Evolutionary conservation across 2,113 vertebrate species (phyloP).

Genomic region (Mesocricetus auratus): DNA sequence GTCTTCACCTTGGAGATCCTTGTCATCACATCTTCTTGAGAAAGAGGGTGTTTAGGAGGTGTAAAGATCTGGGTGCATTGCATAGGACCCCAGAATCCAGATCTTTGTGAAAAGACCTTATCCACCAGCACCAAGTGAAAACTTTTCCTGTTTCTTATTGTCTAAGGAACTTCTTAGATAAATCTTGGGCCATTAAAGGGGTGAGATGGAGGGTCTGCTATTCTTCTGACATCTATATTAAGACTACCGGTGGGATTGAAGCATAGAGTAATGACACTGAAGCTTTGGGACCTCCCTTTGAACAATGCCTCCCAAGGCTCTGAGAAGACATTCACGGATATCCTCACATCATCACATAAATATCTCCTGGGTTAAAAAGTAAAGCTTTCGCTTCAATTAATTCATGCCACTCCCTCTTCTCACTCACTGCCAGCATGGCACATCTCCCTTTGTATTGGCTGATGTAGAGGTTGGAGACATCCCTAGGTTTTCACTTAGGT

Average conservation of each 20-base stretch:
- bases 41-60: not conserved
- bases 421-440: not conserved
- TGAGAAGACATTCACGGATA: not conserved
- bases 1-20: not conserved
- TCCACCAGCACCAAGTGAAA: not conserved
- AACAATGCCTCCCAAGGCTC: not conserved
- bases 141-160: not conserved
- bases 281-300: not conserved
- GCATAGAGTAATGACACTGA: not conserved
- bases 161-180: not conserved
- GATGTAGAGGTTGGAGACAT: not conserved
- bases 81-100: not conserved
- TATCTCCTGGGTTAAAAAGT: not conserved
- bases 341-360: not conserved
- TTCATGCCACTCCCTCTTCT: not conserved
- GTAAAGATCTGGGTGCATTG: not conserved
- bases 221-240: slow-evolving; percentile 30
- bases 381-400: not conserved
- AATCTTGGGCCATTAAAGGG: not conserved
- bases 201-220: not conserved
- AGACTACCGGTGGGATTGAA: not conserved
- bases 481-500: not conserved
- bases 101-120: slow-evolving; percentile 22
- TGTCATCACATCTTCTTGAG: not conserved
- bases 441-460: too few species aligned